Percentiles rank a stretch among this genome's conserved stretches.
Evolutionary conservation across 2,888 invertebrate genomes (phyloP).

Genomic region (Drosophila neotestacea): DNA sequence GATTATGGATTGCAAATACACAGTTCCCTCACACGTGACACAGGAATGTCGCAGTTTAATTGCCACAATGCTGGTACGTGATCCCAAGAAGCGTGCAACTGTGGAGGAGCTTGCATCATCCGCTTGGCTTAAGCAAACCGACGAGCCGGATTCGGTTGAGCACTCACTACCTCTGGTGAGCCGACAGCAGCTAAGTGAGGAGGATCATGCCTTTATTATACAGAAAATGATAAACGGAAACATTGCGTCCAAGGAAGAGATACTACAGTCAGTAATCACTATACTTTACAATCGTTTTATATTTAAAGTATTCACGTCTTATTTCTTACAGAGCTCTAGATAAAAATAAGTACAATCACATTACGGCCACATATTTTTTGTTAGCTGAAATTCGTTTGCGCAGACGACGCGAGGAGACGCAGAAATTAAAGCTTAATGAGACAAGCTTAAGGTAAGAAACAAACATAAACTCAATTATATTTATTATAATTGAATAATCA

Average conservation of each 20-base stretch:
- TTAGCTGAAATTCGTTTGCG: conserved; percentile 96
- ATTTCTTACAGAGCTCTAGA: conserved; percentile 90
- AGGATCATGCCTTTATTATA: conserved; percentile 95
- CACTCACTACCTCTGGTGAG: conserved; percentile 93
- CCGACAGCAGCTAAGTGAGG: conserved; percentile 94
- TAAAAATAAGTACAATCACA: conserved; percentile 98
- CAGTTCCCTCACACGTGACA: conserved; percentile 95
- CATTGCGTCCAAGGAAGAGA: conserved; percentile 97
- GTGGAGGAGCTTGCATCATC: conserved; percentile 95
- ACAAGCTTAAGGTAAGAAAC: conserved; percentile 67
- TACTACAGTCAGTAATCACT: conserved; percentile 90
- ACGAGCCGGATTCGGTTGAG: conserved; percentile 84
- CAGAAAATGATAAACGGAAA: conserved; percentile 98
- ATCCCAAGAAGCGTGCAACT: conserved; percentile 95
- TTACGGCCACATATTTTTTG: conserved; percentile 98
- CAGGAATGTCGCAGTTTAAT: conserved; percentile 95
- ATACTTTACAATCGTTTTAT: neutral
- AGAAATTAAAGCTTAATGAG: conserved; percentile 82
- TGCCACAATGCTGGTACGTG: conserved; percentile 95
- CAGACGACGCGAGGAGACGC: conserved; percentile 89
- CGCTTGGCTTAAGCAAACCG: conserved; percentile 90
- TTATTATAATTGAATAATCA: neutral
- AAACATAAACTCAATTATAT: too few relatives aligned
- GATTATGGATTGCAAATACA: conserved; percentile 99
- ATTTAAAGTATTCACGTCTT: conserved; percentile 2